Percentiles rank a stretch among this genome's conserved stretches.
Conservation (phyloP, 1,140 invertebrate species). For the Asobara japonica region DNA sequence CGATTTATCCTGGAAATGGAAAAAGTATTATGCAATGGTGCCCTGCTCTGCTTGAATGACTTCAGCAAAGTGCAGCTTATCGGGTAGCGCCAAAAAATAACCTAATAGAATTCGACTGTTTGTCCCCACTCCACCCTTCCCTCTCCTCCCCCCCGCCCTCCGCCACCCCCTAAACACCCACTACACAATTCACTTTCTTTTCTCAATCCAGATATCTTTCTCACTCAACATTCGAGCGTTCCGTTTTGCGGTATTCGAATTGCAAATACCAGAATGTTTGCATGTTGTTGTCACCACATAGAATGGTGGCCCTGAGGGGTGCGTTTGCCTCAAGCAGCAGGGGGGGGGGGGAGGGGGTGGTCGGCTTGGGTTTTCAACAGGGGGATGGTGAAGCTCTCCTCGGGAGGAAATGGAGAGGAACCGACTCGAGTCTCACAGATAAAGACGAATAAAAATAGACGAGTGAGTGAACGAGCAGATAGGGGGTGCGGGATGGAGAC, state of each 20-base stretch:
- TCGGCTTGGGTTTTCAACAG: slow-evolving; percentile 3
- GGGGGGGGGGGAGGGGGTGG: no score
- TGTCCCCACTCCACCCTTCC: not conserved
- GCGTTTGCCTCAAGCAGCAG: slow-evolving; percentile 23
- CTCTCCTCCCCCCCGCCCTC: not conserved
- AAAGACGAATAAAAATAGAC: slow-evolving; percentile 67
- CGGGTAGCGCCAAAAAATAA: slow-evolving; percentile 37
- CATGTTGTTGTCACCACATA: slow-evolving; percentile 66
- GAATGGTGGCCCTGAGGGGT: slow-evolving; percentile 47
- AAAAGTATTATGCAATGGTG: no score
- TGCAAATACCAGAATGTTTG: slow-evolving; percentile 68
- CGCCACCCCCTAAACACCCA: not conserved
- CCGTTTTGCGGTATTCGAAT: slow-evolving; percentile 64
- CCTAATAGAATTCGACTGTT: slow-evolving; percentile 48
- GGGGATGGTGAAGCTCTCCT: slow-evolving; percentile 42
- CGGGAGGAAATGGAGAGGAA: slow-evolving; percentile 63
- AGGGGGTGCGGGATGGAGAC: slow-evolving; percentile 60
- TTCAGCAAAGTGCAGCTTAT: slow-evolving; percentile 58
- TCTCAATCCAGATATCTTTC: slow-evolving; percentile 31
- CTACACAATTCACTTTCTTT: slow-evolving; percentile 35
- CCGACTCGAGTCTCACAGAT: slow-evolving; percentile 59
- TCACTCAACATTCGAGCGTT: slow-evolving; percentile 44
- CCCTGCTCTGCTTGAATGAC: no score
- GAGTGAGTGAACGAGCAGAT: slow-evolving; percentile 47
- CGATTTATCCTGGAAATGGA: not conserved